Conservation (phyloP, 2,113 vertebrate genomes). For the Hystrix brachyura region DNA sequence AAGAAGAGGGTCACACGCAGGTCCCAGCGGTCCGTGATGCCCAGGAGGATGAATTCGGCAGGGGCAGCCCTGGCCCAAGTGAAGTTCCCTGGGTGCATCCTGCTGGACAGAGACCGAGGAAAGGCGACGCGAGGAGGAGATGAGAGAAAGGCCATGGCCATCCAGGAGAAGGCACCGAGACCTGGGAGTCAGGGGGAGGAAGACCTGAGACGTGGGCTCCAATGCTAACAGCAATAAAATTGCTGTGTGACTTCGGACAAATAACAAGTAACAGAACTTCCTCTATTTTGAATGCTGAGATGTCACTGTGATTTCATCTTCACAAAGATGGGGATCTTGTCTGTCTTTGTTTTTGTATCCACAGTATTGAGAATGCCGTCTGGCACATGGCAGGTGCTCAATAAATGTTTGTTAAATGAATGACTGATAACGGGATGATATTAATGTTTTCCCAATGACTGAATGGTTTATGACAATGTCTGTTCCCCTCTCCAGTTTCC, state of each 20-base stretch:
- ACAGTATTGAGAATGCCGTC: background rate
- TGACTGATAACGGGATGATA: background rate
- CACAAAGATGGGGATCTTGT: background rate
- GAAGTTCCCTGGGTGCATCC: constrained; percentile 67
- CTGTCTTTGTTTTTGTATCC: background rate
- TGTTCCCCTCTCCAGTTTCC: background rate
- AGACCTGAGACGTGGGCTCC: background rate
- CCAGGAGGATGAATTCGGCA: constrained; percentile 82
- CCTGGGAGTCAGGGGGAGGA: background rate
- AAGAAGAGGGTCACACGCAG: constrained; percentile 80
- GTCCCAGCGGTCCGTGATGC: constrained; percentile 78
- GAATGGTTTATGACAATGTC: background rate
- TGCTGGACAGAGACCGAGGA: background rate
- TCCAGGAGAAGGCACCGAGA: background rate
- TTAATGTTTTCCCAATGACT: background rate
- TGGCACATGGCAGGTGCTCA: background rate
- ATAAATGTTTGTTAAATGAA: background rate
- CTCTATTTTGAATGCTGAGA: background rate
- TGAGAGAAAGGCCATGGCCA: background rate
- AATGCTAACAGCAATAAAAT: background rate
- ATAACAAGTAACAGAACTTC: background rate
- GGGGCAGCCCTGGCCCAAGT: constrained; percentile 49
- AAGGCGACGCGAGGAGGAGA: background rate
- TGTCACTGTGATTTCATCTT: background rate
- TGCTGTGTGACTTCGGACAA: background rate